phyloP scores from a whole-genome alignment of 2,888 invertebrate genomes.

The Uloborus plumipes region DNA sequence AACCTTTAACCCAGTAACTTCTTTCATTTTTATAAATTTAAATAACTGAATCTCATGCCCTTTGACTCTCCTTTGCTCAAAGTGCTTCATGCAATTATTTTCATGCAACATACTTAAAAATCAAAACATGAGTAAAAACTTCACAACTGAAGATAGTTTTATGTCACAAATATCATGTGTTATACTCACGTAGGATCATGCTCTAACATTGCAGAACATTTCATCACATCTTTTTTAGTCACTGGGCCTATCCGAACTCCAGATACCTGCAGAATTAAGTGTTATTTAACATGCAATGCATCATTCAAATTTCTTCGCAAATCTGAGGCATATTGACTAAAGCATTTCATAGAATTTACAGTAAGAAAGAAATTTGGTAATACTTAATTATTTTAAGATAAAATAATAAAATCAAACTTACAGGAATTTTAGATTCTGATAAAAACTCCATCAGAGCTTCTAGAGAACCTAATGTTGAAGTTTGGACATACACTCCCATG shows the following conservation, averaged over 20 bases:
- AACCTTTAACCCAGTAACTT: too few species aligned
- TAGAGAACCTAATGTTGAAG: conserved; percentile 97
- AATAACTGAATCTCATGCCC: too few species aligned
- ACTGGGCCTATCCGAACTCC: conserved; percentile 99
- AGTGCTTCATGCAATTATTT: not conserved
- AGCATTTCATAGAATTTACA: not conserved
- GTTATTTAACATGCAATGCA: not conserved
- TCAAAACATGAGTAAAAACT: not conserved
- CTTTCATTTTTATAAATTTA: too few species aligned
- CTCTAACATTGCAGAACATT: conserved; percentile 99
- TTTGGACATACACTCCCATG: conserved; percentile 98
- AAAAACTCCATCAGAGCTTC: conserved; percentile 97
- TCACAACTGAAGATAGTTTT: not conserved
- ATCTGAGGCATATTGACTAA: too few species aligned
- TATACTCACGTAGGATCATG: conserved; percentile 90
- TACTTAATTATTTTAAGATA: not conserved
- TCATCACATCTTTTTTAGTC: conserved; percentile 99
- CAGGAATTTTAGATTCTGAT: conserved; percentile 91
- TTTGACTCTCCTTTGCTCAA: too few species aligned
- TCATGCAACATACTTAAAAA: not conserved
- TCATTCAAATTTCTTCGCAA: too few species aligned
- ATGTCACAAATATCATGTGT: not conserved
- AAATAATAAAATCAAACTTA: conserved; percentile 74
- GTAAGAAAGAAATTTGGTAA: not conserved
- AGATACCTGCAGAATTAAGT: conserved; percentile 81